Evolutionary conservation across 2,888 invertebrate species (phyloP), one percentile per base, ranked within the genome.

Genomic region (Agonopterix arenella): DNA sequence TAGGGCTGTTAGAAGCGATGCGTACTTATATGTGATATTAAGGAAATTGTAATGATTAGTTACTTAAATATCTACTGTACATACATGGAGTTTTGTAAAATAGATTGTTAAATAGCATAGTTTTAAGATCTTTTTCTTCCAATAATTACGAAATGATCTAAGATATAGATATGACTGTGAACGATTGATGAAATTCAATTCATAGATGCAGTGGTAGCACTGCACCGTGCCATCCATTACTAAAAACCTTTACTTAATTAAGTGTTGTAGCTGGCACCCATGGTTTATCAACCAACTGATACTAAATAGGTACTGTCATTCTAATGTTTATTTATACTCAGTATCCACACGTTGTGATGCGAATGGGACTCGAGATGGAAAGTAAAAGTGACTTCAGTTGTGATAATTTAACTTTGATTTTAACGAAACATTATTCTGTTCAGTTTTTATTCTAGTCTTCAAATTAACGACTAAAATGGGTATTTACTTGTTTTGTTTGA

Each of bases 21-120:
- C 76, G 85, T 88, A 86, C 84, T 85, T 85, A 85, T 28, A 28
- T 88, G 88, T 88, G 88, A 88, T 88, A 88, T 79, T 84, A 81
- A 74, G 67, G 68, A 67, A 73, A 72, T 68, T 71, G 74, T 77
- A 64, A 62, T 74, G 72, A 62, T 74, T 79, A 78, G 74, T 79
- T 80, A 84, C 76, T 81, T 81, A 76, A 73, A 40, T 72, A 67
- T 67, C 68, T 60, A 59, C 62, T 85, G 84, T 85, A 81, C 71
- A 84, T 84, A 83, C 75, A 68, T 68, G 68, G 66, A 66, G 70
- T 69, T 73, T 71, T 76, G 66, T 78, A 75, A 70, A 68, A 64
- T 72, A 73, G 55, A 57, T 66, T 68, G 67, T 62, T 64, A 48
- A 43, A 28, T 28, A 28, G 28, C 63, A 58, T 60, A 55, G 57